Conservation (phyloP, 2,113 vertebrate species). For the Chloebia gouldiae region DNA sequence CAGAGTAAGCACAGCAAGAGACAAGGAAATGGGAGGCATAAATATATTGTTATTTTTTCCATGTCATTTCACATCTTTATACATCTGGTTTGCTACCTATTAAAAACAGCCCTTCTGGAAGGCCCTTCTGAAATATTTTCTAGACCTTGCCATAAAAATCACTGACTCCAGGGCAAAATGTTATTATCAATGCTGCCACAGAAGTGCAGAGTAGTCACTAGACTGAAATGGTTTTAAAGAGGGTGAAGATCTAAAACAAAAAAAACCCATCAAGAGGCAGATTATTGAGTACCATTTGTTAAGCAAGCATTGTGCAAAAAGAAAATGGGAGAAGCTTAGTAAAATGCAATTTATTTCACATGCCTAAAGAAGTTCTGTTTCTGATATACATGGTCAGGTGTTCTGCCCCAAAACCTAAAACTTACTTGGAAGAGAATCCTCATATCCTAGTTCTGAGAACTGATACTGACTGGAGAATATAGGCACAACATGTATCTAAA, state of each 20-base stretch:
- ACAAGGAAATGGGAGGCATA: constrained; percentile 6
- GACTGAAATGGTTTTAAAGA: neutral
- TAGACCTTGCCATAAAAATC: neutral
- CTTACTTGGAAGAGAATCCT: neutral
- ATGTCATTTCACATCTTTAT: constrained; percentile 6
- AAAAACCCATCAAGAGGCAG: neutral
- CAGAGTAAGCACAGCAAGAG: constrained; percentile 49
- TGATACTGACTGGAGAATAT: neutral
- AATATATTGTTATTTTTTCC: constrained; percentile 36
- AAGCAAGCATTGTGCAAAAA: neutral
- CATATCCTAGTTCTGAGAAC: neutral
- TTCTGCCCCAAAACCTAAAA: neutral
- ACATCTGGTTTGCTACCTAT: neutral
- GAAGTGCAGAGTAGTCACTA: neutral
- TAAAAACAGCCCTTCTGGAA: neutral
- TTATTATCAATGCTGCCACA: neutral
- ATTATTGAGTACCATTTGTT: neutral
- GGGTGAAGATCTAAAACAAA: neutral
- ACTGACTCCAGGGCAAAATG: neutral
- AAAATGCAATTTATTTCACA: neutral
- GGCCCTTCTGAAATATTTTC: neutral
- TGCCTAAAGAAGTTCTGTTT: neutral
- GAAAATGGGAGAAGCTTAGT: neutral
- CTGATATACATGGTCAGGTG: neutral
- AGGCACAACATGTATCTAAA: neutral